Percentiles rank a stretch among this genome's conserved stretches.
These are phyloP conservation scores for Crotalus viridis DNA, from an alignment of 2,113 vertebrate genomes.

Conservation along the genomic window DNA sequence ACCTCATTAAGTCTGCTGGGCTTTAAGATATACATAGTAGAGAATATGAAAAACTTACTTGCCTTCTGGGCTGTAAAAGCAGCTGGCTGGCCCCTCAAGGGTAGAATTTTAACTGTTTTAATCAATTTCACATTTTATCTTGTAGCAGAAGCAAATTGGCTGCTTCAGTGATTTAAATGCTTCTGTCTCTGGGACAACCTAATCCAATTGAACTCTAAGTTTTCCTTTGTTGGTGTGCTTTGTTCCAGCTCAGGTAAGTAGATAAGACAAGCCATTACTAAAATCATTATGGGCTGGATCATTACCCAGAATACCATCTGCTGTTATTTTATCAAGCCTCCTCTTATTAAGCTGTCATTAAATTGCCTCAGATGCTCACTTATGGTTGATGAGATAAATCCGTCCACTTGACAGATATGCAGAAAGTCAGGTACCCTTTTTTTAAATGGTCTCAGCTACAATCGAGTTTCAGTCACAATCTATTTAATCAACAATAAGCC, in stretches of 20 bases:
- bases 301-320: conserved; percentile 65
- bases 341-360: conserved; percentile 65
- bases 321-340: conserved; percentile 60
- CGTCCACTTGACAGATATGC: conserved; percentile 53
- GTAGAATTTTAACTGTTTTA: conserved; percentile 44
- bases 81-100: conserved; percentile 37
- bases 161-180: conserved; percentile 55
- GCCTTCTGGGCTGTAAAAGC: conserved; percentile 43
- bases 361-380: conserved; percentile 58
- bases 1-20: background rate
- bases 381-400: conserved; percentile 57
- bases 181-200: conserved; percentile 24
- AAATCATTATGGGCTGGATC: conserved; percentile 56
- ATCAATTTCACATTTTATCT: conserved; percentile 51
- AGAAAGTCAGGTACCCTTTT: conserved; percentile 51
- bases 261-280: conserved; percentile 59
- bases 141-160: background rate
- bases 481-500: conserved; percentile 51
- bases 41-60: conserved; percentile 54
- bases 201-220: conserved; percentile 27
- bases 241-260: conserved; percentile 60
- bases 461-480: conserved; percentile 37
- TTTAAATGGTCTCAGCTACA: conserved; percentile 49
- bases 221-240: conserved; percentile 18
- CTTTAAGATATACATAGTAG: background rate